phyloP scores from a whole-genome alignment of 2,888 invertebrate genomes.

The Drosophila kambysellisi region DNA sequence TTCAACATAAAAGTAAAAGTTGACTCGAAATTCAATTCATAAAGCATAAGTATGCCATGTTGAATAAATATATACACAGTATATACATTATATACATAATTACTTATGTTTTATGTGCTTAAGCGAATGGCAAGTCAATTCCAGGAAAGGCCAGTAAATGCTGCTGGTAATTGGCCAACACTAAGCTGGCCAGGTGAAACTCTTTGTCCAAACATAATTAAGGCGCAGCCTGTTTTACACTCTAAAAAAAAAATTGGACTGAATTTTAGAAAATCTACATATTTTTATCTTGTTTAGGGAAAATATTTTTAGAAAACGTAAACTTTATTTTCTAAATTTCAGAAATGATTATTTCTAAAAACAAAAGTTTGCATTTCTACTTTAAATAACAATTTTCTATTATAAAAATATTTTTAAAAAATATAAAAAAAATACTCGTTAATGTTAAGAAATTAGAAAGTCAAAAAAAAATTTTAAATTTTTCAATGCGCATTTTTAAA shows the following conservation, averaged over 20 bases:
- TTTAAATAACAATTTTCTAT: background rate
- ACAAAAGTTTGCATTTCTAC: accelerated
- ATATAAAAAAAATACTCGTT: background rate
- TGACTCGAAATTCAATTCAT: constrained; percentile 32
- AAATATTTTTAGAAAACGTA: background rate
- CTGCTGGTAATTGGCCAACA: constrained; percentile 41
- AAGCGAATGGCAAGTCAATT: constrained; percentile 7
- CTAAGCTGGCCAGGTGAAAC: constrained; percentile 41
- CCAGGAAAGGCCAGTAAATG: constrained; percentile 23
- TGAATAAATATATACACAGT: background rate
- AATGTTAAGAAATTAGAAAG: background rate
- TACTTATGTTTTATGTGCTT: background rate
- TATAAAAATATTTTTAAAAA: background rate
- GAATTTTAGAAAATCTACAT: no score
- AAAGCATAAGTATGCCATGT: background rate
- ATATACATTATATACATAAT: background rate
- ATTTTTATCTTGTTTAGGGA: background rate
- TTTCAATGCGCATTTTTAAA: background rate
- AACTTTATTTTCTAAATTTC: background rate
- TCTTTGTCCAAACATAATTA: constrained; percentile 47
- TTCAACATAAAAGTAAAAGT: constrained; percentile 22
- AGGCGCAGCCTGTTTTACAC: constrained; percentile 22
- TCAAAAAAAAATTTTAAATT: background rate
- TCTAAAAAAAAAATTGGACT: background rate
- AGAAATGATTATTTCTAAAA: background rate